phyloP scores from a whole-genome alignment of 1,140 invertebrate genomes.

The Euschistus heros region DNA sequence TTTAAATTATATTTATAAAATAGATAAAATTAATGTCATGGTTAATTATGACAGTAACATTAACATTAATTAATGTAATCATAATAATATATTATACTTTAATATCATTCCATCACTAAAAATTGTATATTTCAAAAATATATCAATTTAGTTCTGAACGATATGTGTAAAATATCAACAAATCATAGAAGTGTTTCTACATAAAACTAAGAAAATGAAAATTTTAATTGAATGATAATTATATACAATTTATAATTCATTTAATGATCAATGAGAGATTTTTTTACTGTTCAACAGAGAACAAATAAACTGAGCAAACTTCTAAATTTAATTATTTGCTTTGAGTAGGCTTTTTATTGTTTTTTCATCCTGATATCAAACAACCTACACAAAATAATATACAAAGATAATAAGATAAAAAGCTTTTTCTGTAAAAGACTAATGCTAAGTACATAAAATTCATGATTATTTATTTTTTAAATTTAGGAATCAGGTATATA shows the following conservation, averaged over 20 bases:
- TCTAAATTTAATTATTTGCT: neutral
- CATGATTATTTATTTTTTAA: too few species aligned
- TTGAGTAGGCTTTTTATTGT: neutral
- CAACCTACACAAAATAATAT: too few species aligned
- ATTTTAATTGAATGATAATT: neutral
- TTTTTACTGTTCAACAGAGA: neutral
- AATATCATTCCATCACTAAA: slow-evolving; percentile 7
- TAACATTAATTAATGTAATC: slow-evolving; percentile 10
- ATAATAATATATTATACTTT: slow-evolving; percentile 3
- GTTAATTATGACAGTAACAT: slow-evolving; percentile 12
- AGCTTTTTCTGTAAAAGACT: too few species aligned
- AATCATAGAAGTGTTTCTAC: slow-evolving; percentile 3
- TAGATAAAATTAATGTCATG: slow-evolving; percentile 1
- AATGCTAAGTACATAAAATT: too few species aligned
- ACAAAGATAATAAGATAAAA: too few species aligned
- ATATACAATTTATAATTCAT: neutral
- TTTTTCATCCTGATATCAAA: too few species aligned
- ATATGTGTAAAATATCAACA: slow-evolving; percentile 1
- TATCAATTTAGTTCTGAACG: slow-evolving; percentile 4
- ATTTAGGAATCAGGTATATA: too few species aligned
- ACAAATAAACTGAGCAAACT: neutral
- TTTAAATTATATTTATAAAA: too few species aligned
- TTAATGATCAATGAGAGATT: too few species aligned
- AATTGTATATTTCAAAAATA: slow-evolving; percentile 10
- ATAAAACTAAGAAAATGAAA: neutral